Percentiles rank a stretch among this genome's conserved stretches.
Evolutionary conservation across 2,888 invertebrate species (phyloP).

Genomic region (Mongoloraphidia duomilia): DNA sequence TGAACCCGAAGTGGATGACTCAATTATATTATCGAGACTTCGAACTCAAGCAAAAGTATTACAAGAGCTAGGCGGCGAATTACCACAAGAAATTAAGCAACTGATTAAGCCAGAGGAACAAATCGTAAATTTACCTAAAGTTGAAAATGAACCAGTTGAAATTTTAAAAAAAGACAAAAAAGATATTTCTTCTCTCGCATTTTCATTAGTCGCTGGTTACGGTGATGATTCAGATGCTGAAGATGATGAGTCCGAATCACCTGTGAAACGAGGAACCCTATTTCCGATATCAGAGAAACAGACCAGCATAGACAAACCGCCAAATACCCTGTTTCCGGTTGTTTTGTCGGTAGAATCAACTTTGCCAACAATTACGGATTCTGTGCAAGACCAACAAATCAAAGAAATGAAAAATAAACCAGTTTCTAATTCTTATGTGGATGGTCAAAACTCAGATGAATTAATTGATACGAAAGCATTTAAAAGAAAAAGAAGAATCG

Average conservation of each 20-base stretch:
- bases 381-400: too few species aligned
- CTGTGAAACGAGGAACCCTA: conserved; percentile 24
- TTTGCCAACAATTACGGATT: not conserved
- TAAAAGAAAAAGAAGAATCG: conserved; percentile 37
- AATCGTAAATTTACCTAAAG: conserved; percentile 8
- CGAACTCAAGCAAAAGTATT: conserved; percentile 30
- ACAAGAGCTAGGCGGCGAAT: conserved; percentile 28
- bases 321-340: not conserved
- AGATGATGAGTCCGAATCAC: conserved; percentile 21
- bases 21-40: conserved; percentile 27
- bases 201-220: conserved; percentile 39
- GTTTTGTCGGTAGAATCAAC: not conserved
- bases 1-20: conserved; percentile 22
- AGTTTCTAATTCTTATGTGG: not conserved
- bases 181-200: too few species aligned
- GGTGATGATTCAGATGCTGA: conserved; percentile 37
- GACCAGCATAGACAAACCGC: conserved; percentile 4
- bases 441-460: conserved; percentile 6
- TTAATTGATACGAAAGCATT: conserved; percentile 32
- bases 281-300: conserved; percentile 31
- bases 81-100: conserved; percentile 24
- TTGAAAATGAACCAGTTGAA: conserved; percentile 9
- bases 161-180: conserved; percentile 15
- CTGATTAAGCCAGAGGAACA: conserved; percentile 16
- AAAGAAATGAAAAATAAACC: too few species aligned